These are phyloP conservation scores for Nomada fabriciana DNA, from an alignment of 2,888 invertebrate species.

Conservation along the genomic window DNA sequence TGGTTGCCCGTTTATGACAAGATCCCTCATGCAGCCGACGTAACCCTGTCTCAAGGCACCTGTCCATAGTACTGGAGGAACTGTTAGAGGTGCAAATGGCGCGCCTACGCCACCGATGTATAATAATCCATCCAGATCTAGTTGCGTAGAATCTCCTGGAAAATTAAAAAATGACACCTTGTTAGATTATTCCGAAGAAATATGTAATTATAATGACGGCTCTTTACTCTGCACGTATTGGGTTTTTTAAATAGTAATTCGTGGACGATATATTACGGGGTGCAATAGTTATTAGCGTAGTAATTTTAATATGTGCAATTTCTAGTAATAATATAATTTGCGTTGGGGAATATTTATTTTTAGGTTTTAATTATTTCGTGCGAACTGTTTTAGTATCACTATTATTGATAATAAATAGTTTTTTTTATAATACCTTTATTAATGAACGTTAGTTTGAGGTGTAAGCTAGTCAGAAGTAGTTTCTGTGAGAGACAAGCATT, in stretches of 20 bases:
- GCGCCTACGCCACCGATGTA: conserved; percentile 95
- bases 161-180: background rate
- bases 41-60: conserved; percentile 95
- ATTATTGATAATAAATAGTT: no score
- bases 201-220: background rate
- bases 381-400: no score
- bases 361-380: no score
- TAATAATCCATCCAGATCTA: conserved; percentile 94
- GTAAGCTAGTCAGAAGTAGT: no score
- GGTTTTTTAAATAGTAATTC: background rate
- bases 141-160: conserved; percentile 92
- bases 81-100: conserved; percentile 90
- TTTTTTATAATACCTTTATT: no score
- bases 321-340: no score
- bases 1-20: conserved; percentile 94
- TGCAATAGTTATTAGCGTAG: no score
- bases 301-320: no score
- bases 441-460: no score
- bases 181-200: background rate
- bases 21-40: conserved; percentile 96
- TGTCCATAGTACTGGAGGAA: conserved; percentile 96
- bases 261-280: no score
- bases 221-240: background rate
- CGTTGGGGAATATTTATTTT: no score
- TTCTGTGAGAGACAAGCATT: no score